Conservation (phyloP, 1,140 invertebrate genomes). For the Drosophila varians region DNA sequence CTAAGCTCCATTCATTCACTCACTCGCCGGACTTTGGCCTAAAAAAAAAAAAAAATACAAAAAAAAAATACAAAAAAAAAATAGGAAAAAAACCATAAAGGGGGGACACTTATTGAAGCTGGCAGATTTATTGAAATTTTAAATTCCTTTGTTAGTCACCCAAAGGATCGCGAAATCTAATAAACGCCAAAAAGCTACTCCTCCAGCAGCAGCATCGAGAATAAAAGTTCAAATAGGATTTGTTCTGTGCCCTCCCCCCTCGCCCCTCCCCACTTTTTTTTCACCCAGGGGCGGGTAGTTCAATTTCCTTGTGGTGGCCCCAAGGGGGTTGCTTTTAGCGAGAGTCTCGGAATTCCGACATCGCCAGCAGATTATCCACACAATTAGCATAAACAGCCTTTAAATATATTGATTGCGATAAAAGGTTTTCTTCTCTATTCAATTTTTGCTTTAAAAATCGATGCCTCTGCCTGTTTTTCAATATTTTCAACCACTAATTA, state of each 20-base stretch:
- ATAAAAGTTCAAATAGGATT: conserved; percentile 42
- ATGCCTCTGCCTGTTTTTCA: no score
- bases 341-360: not conserved
- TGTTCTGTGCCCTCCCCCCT: not conserved
- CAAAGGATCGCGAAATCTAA: conserved; percentile 63
- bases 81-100: not conserved
- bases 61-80: no score
- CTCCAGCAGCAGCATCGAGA: not conserved
- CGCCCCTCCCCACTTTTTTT: not conserved
- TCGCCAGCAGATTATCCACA: conserved; percentile 44
- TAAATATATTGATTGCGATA: conserved; percentile 19
- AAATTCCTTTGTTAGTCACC: conserved; percentile 69
- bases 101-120: conserved; percentile 62
- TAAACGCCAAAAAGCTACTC: conserved; percentile 59
- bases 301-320: not conserved
- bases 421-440: not conserved
- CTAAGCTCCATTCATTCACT: conserved; percentile 47
- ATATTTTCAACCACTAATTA: no score
- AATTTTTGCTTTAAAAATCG: no score
- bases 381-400: conserved; percentile 63
- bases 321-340: conserved; percentile 1
- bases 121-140: conserved; percentile 80
- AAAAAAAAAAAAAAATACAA: no score
- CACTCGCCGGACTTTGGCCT: conserved; percentile 9
- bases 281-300: conserved; percentile 11